Evolutionary conservation across 2,113 vertebrate species (phyloP).

Genomic region (Oreotrochilus melanogaster): DNA sequence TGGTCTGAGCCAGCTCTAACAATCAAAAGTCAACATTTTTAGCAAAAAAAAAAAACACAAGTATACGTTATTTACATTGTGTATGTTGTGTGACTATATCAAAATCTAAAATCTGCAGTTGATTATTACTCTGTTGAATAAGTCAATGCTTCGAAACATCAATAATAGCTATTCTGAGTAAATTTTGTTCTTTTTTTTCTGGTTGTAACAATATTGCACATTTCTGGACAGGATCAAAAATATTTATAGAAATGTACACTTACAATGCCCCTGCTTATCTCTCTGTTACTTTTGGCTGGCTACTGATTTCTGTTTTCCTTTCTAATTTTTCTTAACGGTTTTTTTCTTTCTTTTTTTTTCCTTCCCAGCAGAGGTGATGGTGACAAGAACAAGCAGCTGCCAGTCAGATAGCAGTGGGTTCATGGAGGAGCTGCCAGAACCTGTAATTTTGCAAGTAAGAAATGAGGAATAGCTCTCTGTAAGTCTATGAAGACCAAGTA

Average conservation of each 20-base stretch:
- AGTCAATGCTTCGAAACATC: not conserved
- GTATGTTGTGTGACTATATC: not conserved
- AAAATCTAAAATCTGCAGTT: not conserved
- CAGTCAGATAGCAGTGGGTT: conserved; percentile 88
- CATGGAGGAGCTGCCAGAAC: conserved; percentile 80
- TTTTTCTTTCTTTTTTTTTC: not conserved
- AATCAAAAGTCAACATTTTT: not conserved
- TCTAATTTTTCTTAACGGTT: not conserved
- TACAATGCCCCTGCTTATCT: not conserved
- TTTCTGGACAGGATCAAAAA: not conserved
- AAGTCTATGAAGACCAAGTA: not conserved
- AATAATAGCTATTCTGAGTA: not conserved
- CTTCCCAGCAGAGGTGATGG: not conserved
- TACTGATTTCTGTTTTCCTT: not conserved
- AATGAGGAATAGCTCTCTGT: not conserved
- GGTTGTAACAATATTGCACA: not conserved
- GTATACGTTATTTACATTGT: not conserved
- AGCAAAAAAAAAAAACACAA: not conserved
- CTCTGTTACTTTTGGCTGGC: not conserved
- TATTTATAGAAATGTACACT: not conserved
- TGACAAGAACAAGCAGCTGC: conserved; percentile 82
- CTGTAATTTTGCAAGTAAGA: conserved; percentile 60
- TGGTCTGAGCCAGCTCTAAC: not conserved
- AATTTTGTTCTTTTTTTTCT: not conserved
- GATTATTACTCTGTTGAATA: not conserved